phyloP scores from a whole-genome alignment of 1,140 invertebrate species.

The Brachionus angularis region DNA sequence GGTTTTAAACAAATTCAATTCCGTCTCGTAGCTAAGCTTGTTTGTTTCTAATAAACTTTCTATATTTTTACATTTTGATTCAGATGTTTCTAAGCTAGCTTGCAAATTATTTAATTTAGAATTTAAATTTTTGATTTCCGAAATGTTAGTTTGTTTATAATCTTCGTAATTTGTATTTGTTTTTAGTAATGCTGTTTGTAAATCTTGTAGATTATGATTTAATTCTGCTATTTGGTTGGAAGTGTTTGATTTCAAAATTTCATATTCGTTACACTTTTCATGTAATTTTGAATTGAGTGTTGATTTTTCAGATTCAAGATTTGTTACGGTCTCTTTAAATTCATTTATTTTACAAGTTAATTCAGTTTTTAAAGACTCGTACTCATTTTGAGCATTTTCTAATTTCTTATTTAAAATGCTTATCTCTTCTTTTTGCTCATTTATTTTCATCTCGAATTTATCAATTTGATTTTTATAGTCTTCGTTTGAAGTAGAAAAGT shows the following conservation, averaged over 20 bases:
- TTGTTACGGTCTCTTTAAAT: not conserved
- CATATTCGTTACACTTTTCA: not conserved
- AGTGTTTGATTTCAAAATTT: not conserved
- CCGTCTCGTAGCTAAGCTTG: constrained; percentile 3
- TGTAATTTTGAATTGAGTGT: not conserved
- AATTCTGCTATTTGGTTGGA: not conserved
- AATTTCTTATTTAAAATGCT: not conserved
- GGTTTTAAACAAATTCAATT: not conserved
- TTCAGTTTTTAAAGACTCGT: constrained; percentile 4
- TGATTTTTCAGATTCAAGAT: constrained; percentile 9
- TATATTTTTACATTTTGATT: constrained; percentile 19
- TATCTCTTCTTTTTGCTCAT: constrained; percentile 6
- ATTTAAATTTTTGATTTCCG: constrained; percentile 28
- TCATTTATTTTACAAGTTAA: constrained; percentile 9
- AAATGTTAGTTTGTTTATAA: not conserved
- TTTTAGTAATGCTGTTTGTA: constrained; percentile 9
- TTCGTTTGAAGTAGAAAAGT: not conserved
- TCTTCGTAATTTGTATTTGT: constrained; percentile 5
- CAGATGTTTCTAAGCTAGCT: constrained; percentile 17
- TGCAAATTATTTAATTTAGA: constrained; percentile 2
- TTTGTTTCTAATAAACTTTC: not conserved
- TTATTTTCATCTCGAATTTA: constrained; percentile 16
- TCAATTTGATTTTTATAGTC: constrained; percentile 8
- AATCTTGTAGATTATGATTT: constrained; percentile 34
- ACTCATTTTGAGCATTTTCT: constrained; percentile 1